Evolutionary conservation across 2,888 invertebrate species (phyloP).

Genomic region (Eristalinus sepulchralis): DNA sequence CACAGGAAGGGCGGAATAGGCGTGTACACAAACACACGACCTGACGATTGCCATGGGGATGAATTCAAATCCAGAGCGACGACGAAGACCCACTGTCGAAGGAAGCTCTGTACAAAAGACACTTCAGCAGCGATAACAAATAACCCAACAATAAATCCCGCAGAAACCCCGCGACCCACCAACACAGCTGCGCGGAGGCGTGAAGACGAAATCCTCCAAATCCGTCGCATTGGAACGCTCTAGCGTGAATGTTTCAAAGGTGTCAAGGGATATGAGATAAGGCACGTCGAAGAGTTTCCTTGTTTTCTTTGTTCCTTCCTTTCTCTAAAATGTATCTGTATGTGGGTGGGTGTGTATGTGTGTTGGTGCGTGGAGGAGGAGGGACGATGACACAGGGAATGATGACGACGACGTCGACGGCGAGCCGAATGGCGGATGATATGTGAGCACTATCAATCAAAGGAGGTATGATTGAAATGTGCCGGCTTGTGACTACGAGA

Average conservation of each 20-base stretch:
- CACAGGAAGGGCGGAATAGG: constrained; percentile 2
- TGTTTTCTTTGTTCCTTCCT: constrained; percentile 7
- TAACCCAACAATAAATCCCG: constrained; percentile 62
- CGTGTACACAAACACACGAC: not conserved
- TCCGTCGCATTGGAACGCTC: constrained; percentile 48
- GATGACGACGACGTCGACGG: not conserved
- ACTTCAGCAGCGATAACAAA: constrained; percentile 55
- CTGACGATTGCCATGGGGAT: not conserved
- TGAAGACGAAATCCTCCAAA: constrained; percentile 62
- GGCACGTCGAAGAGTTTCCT: constrained; percentile 58
- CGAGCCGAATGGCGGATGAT: constrained; percentile 13
- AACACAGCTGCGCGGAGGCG: not conserved
- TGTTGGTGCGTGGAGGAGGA: not conserved
- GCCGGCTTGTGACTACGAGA: constrained; percentile 39
- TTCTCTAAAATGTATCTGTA: not conserved
- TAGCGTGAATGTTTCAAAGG: constrained; percentile 64
- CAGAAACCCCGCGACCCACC: not conserved
- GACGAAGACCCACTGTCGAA: constrained; percentile 12
- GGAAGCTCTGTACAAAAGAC: constrained; percentile 45
- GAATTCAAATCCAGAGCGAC: constrained; percentile 19
- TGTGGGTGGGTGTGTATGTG: not conserved
- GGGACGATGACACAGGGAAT: not conserved
- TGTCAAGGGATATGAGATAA: constrained; percentile 67
- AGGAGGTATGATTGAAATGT: constrained; percentile 67
- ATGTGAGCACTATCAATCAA: constrained; percentile 68